These are phyloP conservation scores for Rhopalosiphum nymphaeae DNA, from an alignment of 2,888 invertebrate species.

Conservation along the genomic window DNA sequence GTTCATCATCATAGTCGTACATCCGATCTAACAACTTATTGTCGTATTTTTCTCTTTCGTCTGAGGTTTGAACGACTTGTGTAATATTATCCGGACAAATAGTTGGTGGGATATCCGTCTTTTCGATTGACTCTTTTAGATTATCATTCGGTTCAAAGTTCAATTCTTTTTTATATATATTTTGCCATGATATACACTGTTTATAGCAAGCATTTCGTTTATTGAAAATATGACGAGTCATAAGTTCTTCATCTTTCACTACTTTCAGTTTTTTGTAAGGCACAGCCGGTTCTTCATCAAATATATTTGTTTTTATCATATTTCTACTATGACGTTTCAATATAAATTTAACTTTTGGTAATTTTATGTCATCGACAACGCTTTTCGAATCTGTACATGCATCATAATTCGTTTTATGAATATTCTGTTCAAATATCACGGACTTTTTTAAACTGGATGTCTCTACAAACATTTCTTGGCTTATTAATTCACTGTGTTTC, in stretches of 20 bases:
- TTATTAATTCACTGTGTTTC: not conserved
- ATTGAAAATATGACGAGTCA: not conserved
- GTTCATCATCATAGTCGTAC: not conserved
- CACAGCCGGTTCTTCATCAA: constrained; percentile 15
- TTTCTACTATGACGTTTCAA: constrained; percentile 23
- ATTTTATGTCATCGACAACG: not conserved
- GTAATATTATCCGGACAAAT: not conserved
- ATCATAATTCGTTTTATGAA: not conserved
- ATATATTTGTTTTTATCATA: constrained; percentile 41
- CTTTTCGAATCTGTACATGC: not conserved
- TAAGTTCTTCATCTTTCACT: not conserved
- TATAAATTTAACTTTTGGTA: constrained; percentile 43
- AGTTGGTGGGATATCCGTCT: not conserved
- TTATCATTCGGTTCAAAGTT: not conserved
- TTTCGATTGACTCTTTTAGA: not conserved
- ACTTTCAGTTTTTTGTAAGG: not conserved
- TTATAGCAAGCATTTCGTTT: not conserved
- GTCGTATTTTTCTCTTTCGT: not conserved
- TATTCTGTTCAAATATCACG: not conserved
- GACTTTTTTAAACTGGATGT: not conserved
- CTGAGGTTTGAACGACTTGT: not conserved
- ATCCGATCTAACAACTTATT: not conserved
- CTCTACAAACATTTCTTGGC: not conserved
- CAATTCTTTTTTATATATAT: not conserved
- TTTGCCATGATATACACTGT: not conserved